A percentile compares a stretch with the other conserved stretches of the same genome.
Evolutionary conservation across 2,797 vertebrate genomes (phyloP).

Genomic region (Darevskia nairensis): DNA sequence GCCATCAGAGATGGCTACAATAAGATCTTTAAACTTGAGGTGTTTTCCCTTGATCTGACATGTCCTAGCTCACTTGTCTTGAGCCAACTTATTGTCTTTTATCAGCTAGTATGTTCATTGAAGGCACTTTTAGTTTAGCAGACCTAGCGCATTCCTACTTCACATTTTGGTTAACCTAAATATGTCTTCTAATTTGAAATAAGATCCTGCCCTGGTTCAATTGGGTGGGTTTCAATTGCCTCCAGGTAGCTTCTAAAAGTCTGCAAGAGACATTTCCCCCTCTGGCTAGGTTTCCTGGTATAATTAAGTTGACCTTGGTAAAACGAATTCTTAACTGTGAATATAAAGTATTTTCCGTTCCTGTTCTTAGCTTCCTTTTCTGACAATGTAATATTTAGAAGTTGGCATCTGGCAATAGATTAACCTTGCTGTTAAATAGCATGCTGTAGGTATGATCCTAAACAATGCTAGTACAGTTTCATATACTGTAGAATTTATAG

Average conservation of each 20-base stretch:
- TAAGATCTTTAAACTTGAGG: neutral
- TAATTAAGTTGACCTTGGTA: neutral
- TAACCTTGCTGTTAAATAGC: neutral
- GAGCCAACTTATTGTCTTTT: neutral
- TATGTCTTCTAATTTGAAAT: neutral
- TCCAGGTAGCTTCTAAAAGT: neutral
- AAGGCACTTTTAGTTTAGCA: neutral
- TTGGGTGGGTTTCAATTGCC: neutral
- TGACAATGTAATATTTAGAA: neutral
- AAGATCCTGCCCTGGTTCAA: too few species aligned
- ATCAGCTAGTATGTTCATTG: neutral
- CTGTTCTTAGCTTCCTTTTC: neutral
- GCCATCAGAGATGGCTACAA: neutral
- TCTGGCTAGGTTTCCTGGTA: neutral
- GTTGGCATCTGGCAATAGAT: neutral
- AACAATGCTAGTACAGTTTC: neutral
- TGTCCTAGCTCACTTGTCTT: neutral
- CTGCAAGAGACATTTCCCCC: neutral
- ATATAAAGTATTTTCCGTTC: neutral
- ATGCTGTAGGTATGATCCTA: neutral
- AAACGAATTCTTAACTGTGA: neutral
- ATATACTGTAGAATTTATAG: neutral
- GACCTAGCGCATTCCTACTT: neutral
- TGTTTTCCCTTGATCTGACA: neutral
- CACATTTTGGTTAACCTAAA: neutral